Conservation (phyloP, 2,113 vertebrate genomes). For the Athene cunicularia region DNA sequence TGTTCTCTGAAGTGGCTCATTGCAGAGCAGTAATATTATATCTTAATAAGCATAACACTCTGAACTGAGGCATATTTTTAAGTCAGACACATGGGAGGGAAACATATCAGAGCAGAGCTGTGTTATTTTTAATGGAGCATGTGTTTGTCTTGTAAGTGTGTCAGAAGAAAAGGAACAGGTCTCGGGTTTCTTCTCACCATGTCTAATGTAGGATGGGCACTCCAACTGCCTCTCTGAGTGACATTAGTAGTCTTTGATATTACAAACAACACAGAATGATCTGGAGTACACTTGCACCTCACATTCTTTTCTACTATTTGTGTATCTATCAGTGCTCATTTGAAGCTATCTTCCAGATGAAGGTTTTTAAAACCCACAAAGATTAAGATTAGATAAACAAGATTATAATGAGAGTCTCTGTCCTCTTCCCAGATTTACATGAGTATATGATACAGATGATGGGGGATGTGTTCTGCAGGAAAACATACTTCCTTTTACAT, state of each 20-base stretch:
- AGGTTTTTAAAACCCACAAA: not conserved
- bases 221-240: not conserved
- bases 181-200: slow-evolving; percentile 76
- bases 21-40: slow-evolving; percentile 68
- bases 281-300: not conserved
- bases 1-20: slow-evolving; percentile 22
- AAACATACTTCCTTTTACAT: not conserved
- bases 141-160: slow-evolving; percentile 81
- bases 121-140: slow-evolving; percentile 86
- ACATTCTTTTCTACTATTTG: not conserved
- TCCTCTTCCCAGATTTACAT: not conserved
- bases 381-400: not conserved
- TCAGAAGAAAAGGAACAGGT: slow-evolving; percentile 34
- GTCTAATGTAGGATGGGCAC: not conserved
- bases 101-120: slow-evolving; percentile 70
- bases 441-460: not conserved
- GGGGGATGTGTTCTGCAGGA: not conserved
- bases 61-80: slow-evolving; percentile 72
- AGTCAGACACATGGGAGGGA: slow-evolving; percentile 59
- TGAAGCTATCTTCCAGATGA: not conserved
- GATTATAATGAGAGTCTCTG: not conserved
- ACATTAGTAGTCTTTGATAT: not conserved
- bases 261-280: not conserved
- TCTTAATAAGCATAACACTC: slow-evolving; percentile 60
- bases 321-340: not conserved